phyloP scores from a whole-genome alignment of 2,888 invertebrate genomes.

The Eueremaeus valkanovi region DNA sequence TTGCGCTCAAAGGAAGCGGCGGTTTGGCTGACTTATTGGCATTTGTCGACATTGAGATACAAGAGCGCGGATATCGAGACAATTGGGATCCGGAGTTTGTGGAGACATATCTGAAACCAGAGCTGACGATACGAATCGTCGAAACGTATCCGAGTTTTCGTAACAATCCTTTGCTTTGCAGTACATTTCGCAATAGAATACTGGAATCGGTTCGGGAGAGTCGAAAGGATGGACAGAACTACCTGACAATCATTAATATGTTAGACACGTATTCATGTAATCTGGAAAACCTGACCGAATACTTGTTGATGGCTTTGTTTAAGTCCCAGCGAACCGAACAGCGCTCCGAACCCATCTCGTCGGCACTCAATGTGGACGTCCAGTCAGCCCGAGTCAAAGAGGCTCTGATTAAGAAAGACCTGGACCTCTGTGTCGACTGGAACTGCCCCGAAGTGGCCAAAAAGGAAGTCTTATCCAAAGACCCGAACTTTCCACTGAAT shows the following conservation, averaged over 20 bases:
- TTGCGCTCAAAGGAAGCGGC: slow-evolving; percentile 53
- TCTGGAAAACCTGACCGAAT: slow-evolving; percentile 52
- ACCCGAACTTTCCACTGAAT: slow-evolving; percentile 41
- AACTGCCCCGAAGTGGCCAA: slow-evolving; percentile 52
- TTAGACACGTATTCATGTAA: slow-evolving; percentile 50
- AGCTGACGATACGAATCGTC: slow-evolving; percentile 43
- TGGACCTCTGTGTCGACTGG: slow-evolving; percentile 53
- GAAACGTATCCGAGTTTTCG: slow-evolving; percentile 41
- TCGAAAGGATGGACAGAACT: slow-evolving; percentile 49
- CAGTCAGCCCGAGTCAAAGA: slow-evolving; percentile 45
- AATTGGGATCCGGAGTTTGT: slow-evolving; percentile 44
- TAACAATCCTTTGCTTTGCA: slow-evolving; percentile 43
- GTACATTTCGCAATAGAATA: slow-evolving; percentile 44
- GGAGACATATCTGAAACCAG: slow-evolving; percentile 44
- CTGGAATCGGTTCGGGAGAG: slow-evolving; percentile 44
- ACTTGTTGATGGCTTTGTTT: slow-evolving; percentile 52
- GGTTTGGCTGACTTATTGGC: slow-evolving; percentile 52
- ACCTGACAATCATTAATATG: slow-evolving; percentile 52
- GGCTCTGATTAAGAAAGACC: slow-evolving; percentile 49
- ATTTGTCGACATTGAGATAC: slow-evolving; percentile 51
- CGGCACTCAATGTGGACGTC: too few species aligned
- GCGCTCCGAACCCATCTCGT: too few species aligned
- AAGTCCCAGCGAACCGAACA: slow-evolving; percentile 48
- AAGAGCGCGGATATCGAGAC: slow-evolving; percentile 47
- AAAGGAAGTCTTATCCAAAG: slow-evolving; percentile 26